These are phyloP conservation scores for Phalera bucephala DNA, from an alignment of 2,888 invertebrate species.

Conservation along the genomic window DNA sequence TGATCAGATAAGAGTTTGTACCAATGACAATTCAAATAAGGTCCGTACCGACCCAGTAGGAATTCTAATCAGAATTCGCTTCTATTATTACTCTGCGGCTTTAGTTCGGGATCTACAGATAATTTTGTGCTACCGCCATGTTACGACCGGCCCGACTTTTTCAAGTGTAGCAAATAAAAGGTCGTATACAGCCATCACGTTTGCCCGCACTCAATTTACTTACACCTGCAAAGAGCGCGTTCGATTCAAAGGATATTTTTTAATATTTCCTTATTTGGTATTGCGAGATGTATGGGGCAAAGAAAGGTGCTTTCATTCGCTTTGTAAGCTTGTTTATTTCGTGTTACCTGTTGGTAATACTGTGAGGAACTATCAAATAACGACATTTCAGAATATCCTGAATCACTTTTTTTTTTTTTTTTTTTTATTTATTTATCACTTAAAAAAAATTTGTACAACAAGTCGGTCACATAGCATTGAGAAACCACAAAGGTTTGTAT, in stretches of 20 bases:
- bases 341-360: no score
- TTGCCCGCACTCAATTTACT: slow-evolving; percentile 35
- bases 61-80: slow-evolving; percentile 45
- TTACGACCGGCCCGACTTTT: slow-evolving; percentile 31
- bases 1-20: slow-evolving; percentile 37
- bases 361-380: no score
- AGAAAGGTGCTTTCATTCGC: no score
- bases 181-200: slow-evolving; percentile 34
- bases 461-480: no score
- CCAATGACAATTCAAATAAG: slow-evolving; percentile 35
- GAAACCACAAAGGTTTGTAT: no score
- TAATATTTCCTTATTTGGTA: slow-evolving; percentile 35
- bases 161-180: slow-evolving; percentile 40
- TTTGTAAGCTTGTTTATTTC: no score
- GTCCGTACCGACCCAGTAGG: slow-evolving; percentile 26
- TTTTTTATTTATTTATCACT: no score
- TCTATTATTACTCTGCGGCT: slow-evolving; percentile 34
- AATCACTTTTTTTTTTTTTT: no score
- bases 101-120: slow-evolving; percentile 34
- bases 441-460: no score
- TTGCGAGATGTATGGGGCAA: no score
- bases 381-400: no score
- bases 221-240: slow-evolving; percentile 28
- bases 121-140: slow-evolving; percentile 30
- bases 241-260: slow-evolving; percentile 34